phyloP scores from a whole-genome alignment of 2,888 invertebrate genomes.

The Gymnoscelis rufifasciata region DNA sequence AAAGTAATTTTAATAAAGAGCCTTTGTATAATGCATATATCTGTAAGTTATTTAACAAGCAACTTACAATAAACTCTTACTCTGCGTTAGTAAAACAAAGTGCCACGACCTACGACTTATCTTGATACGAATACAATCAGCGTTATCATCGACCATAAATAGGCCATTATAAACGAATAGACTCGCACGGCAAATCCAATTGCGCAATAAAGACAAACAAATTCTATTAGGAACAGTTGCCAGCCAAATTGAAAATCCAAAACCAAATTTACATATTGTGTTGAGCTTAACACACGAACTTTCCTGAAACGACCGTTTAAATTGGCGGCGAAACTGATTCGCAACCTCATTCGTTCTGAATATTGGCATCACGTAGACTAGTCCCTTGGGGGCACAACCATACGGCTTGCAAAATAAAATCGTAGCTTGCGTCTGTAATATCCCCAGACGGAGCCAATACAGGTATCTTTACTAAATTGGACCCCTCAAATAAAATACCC shows the following conservation, averaged over 20 bases:
- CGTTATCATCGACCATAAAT: not conserved
- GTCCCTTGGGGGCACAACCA: constrained; percentile 52
- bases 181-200: constrained; percentile 6
- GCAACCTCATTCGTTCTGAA: constrained; percentile 69
- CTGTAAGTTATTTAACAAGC: too few species aligned
- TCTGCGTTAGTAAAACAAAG: too few species aligned
- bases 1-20: too few species aligned
- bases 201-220: constrained; percentile 33
- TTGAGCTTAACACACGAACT: constrained; percentile 50
- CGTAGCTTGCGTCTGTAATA: constrained; percentile 57
- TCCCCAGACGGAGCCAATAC: constrained; percentile 62
- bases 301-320: constrained; percentile 54
- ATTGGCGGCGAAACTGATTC: constrained; percentile 66
- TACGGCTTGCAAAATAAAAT: constrained; percentile 59
- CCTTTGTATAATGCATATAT: too few species aligned
- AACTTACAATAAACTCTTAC: too few species aligned
- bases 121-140: too few species aligned
- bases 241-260: constrained; percentile 53
- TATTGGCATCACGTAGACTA: constrained; percentile 69
- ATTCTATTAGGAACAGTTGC: constrained; percentile 34
- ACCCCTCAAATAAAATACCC: constrained; percentile 56
- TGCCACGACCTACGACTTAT: too few species aligned
- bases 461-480: constrained; percentile 65
- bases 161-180: not conserved
- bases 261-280: constrained; percentile 54